Conservation (phyloP, 2,888 invertebrate species). For the Mythimna impura region DNA sequence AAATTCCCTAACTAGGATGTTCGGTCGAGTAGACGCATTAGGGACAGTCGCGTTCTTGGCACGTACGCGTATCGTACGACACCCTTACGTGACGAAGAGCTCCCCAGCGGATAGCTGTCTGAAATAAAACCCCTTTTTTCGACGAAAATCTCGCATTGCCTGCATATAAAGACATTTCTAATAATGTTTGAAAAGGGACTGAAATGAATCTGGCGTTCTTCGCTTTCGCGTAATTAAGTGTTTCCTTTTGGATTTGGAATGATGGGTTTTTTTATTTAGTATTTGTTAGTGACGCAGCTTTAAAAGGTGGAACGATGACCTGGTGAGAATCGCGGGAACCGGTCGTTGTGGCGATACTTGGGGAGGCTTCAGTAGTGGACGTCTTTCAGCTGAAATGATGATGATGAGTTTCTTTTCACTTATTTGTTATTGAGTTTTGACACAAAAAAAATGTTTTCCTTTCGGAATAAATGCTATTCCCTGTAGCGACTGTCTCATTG, state of each 20-base stretch:
- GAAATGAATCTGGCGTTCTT: conserved; percentile 27
- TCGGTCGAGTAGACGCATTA: conserved; percentile 69
- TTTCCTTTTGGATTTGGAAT: conserved; percentile 18
- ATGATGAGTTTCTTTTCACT: not conserved
- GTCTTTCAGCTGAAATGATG: too few relatives aligned
- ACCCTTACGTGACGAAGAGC: conserved; percentile 75
- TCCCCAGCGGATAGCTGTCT: conserved; percentile 70
- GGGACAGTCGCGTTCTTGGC: conserved; percentile 58
- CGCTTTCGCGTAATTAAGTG: conserved; percentile 33
- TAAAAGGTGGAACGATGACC: too few relatives aligned
- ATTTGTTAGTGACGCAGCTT: too few relatives aligned
- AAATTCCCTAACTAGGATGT: conserved; percentile 63
- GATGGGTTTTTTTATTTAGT: not conserved
- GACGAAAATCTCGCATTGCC: conserved; percentile 68
- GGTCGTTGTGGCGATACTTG: too few relatives aligned
- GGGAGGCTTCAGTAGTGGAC: too few relatives aligned
- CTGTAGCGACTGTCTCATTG: too few relatives aligned
- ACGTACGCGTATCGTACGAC: conserved; percentile 66
- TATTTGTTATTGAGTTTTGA: not conserved
- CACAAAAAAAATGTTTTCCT: too few relatives aligned
- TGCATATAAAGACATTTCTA: conserved; percentile 68
- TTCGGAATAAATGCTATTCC: not conserved
- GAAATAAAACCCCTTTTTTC: conserved; percentile 71
- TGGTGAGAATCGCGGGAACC: too few relatives aligned
- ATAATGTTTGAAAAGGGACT: conserved; percentile 60